These are phyloP conservation scores for Drosophila burlai DNA, from an alignment of 1,140 invertebrate genomes.

Conservation along the genomic window DNA sequence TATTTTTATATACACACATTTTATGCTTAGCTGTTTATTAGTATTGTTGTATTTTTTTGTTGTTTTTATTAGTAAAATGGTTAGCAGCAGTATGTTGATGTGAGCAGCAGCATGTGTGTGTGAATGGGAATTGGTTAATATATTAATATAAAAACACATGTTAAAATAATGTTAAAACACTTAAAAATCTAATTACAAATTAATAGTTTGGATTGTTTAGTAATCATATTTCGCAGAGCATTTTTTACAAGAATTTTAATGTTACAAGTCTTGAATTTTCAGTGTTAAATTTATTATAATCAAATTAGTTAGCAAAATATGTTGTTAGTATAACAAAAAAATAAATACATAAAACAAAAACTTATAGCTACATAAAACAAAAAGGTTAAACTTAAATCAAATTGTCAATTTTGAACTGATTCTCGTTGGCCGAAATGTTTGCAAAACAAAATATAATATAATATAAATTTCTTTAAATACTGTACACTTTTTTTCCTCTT, in stretches of 20 bases:
- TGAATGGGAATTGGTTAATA: not conserved
- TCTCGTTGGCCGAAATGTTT: conserved; percentile 85
- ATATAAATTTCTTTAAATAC: not conserved
- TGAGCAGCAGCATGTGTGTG: not conserved
- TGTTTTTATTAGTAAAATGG: conserved; percentile 21
- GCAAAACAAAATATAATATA: conserved; percentile 6
- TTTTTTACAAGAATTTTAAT: not conserved
- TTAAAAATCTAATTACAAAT: not conserved
- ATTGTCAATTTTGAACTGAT: conserved; percentile 85
- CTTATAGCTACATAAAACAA: conserved; percentile 9
- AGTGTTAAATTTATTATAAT: not conserved
- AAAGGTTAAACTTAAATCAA: conserved; percentile 17
- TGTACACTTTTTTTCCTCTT: not conserved
- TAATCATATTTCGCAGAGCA: not conserved
- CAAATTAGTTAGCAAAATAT: not conserved
- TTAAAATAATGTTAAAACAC: not conserved
- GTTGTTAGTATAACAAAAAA: conserved; percentile 18
- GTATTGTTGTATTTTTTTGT: not conserved
- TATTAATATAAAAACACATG: not conserved
- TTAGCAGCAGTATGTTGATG: conserved; percentile 5
- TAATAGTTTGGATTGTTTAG: not conserved
- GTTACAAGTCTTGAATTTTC: too few species aligned
- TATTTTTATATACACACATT: conserved; percentile 23
- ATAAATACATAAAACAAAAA: conserved; percentile 6
- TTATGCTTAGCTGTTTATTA: conserved; percentile 21